phyloP scores from a whole-genome alignment of 2,888 invertebrate genomes.

The Chesias legatella region DNA sequence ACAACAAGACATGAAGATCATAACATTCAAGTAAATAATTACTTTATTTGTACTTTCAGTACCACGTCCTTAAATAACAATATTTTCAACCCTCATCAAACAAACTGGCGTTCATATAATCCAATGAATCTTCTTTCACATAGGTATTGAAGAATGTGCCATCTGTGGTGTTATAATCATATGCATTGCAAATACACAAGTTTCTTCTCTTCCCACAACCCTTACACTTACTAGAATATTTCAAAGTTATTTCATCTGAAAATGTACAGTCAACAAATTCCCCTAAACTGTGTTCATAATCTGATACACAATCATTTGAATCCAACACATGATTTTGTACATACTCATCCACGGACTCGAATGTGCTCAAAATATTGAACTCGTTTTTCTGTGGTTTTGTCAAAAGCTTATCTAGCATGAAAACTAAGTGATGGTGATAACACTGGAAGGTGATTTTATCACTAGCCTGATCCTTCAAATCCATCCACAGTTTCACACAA shows the following conservation, averaged over 20 bases:
- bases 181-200: conserved; percentile 62
- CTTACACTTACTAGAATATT: conserved; percentile 67
- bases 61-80: background rate
- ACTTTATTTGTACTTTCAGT: background rate
- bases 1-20: no score
- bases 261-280: conserved; percentile 61
- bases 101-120: conserved; percentile 65
- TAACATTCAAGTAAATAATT: no score
- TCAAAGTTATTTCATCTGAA: conserved; percentile 60
- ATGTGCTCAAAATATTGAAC: conserved; percentile 88
- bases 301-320: conserved; percentile 33
- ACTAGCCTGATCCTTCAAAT: conserved; percentile 82
- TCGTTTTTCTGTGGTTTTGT: conserved; percentile 85
- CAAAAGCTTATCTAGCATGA: conserved; percentile 94
- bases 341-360: conserved; percentile 85
- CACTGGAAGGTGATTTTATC: conserved; percentile 87
- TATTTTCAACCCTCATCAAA: conserved; percentile 45
- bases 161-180: conserved; percentile 49
- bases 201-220: conserved; percentile 58
- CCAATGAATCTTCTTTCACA: conserved; percentile 56
- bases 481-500: conserved; percentile 91
- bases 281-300: conserved; percentile 37
- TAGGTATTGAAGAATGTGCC: conserved; percentile 61
- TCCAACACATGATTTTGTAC: conserved; percentile 80
- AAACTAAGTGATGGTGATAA: conserved; percentile 97